These are phyloP conservation scores for Thripadectes ignobilis DNA, from an alignment of 2,797 vertebrate genomes.

Conservation along the genomic window DNA sequence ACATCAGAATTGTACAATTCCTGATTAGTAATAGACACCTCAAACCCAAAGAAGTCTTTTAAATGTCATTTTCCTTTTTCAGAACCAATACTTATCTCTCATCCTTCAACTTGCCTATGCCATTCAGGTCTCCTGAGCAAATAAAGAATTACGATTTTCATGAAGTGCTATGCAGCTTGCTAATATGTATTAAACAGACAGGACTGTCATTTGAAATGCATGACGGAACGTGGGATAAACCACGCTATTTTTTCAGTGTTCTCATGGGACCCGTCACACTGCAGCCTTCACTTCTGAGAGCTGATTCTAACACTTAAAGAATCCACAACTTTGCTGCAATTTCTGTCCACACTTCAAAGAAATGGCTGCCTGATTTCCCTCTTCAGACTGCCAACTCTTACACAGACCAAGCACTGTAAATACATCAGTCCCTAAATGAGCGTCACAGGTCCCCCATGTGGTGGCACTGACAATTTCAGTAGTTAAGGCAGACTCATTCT, in stretches of 20 bases:
- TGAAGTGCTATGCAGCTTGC: not conserved
- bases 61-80: not conserved
- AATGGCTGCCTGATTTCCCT: not conserved
- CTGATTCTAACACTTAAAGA: not conserved
- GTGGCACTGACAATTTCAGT: not conserved
- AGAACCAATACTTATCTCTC: slow-evolving; percentile 1
- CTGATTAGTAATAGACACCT: not conserved
- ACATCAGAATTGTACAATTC: not conserved
- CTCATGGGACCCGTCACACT: not conserved
- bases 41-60: not conserved
- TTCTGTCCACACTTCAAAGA: slow-evolving; percentile 2
- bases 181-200: slow-evolving; percentile 30
- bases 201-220: not conserved
- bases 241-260: not conserved
- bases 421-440: not conserved
- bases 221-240: not conserved
- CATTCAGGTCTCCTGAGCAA: slow-evolving; percentile 45
- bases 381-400: not conserved
- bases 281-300: not conserved
- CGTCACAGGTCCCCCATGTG: not conserved
- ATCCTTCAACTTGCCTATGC: slow-evolving; percentile 29
- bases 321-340: not conserved
- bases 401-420: not conserved
- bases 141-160: slow-evolving; percentile 27
- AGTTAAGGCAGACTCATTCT: not conserved